These are phyloP conservation scores for Cyrtodaria siliqua DNA, from an alignment of 2,888 invertebrate genomes.

Conservation along the genomic window DNA sequence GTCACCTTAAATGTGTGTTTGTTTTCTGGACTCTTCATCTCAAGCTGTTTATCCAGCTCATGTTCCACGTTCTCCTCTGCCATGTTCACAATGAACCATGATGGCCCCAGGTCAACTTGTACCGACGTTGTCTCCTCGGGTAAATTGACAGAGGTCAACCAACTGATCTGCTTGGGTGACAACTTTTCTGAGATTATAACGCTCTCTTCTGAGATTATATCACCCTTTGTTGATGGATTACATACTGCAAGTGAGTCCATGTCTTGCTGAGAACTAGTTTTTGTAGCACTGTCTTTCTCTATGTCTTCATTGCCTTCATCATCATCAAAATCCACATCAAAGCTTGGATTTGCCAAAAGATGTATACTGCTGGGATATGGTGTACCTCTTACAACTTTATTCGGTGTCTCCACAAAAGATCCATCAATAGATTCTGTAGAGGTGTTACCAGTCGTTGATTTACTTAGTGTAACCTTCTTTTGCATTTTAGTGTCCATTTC, in stretches of 20 bases:
- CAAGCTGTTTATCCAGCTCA: too few species aligned
- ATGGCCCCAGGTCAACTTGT: slow-evolving; percentile 4
- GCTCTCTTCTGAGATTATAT: too few species aligned
- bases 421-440: too few species aligned
- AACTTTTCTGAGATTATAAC: too few species aligned
- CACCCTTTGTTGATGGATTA: too few species aligned
- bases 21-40: too few species aligned
- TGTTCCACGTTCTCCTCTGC: too few species aligned
- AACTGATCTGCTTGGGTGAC: slow-evolving; percentile 8
- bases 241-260: too few species aligned
- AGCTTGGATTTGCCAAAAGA: slow-evolving; percentile 5
- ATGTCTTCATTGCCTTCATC: slow-evolving; percentile 8
- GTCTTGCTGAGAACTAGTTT: not conserved
- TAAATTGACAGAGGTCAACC: slow-evolving; percentile 19
- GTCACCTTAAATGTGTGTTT: not conserved
- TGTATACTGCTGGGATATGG: slow-evolving; percentile 4
- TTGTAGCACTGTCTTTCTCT: not conserved
- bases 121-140: slow-evolving; percentile 22
- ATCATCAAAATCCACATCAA: slow-evolving; percentile 3
- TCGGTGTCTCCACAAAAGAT: too few species aligned
- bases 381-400: not conserved
- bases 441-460: too few species aligned
- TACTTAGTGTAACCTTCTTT: too few species aligned
- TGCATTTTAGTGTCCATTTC: too few species aligned
- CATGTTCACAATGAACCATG: slow-evolving; percentile 7